phyloP scores from a whole-genome alignment of 2,797 vertebrate species.

The Scolopax bukidnonensis region DNA sequence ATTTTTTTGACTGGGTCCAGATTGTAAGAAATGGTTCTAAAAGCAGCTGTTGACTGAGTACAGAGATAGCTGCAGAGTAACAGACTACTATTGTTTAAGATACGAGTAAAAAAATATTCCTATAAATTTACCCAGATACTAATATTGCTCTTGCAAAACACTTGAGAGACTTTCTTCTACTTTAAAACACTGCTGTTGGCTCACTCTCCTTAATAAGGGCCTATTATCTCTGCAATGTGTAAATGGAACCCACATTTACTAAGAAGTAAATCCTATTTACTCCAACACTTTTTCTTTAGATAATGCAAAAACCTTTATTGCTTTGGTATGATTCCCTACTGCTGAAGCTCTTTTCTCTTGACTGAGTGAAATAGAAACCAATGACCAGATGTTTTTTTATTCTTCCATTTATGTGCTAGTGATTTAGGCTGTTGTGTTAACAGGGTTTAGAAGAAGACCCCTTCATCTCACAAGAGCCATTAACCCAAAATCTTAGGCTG shows the following conservation, averaged over 20 bases:
- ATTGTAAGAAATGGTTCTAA: not conserved
- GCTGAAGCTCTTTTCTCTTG: not conserved
- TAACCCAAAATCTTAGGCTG: not conserved
- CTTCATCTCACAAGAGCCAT: not conserved
- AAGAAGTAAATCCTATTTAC: not conserved
- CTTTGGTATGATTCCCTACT: not conserved
- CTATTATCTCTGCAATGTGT: not conserved
- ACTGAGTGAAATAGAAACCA: not conserved
- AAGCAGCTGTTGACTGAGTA: not conserved
- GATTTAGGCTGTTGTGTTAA: not conserved
- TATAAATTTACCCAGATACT: accelerated
- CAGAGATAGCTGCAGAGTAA: not conserved
- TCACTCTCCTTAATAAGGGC: not conserved
- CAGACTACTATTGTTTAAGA: not conserved
- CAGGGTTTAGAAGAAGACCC: not conserved
- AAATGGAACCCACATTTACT: not conserved
- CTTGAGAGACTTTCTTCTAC: not conserved
- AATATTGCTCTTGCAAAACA: not conserved
- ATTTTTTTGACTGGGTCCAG: not conserved
- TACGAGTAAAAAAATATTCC: not conserved
- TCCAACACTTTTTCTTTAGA: not conserved
- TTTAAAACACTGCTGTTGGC: not conserved
- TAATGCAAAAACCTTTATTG: not conserved
- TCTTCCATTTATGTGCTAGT: not conserved
- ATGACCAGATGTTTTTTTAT: not conserved